phyloP scores from a whole-genome alignment of 2,113 vertebrate species.

The Menura novaehollandiae region DNA sequence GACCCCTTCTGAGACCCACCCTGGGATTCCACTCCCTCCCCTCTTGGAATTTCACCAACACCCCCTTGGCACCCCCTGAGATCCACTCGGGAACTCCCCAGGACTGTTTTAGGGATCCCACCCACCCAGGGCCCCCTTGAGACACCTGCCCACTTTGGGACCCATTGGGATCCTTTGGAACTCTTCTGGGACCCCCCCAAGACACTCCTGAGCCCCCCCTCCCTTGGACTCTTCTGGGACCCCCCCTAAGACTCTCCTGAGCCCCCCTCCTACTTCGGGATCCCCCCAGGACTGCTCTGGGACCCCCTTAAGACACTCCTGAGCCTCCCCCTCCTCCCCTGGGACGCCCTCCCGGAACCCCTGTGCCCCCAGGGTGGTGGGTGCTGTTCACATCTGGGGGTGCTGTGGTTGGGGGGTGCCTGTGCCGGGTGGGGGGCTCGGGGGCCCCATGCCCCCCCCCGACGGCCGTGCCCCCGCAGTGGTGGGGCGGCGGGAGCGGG shows the following conservation, averaged over 20 bases:
- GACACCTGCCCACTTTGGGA: neutral
- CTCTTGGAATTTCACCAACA: neutral
- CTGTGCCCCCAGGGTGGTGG: neutral
- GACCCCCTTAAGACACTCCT: neutral
- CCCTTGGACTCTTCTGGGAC: too few relatives aligned
- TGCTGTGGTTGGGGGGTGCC: neutral
- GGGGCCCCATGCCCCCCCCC: neutral
- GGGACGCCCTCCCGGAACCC: neutral
- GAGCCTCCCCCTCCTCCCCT: too few relatives aligned
- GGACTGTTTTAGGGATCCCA: neutral
- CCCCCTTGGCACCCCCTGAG: neutral
- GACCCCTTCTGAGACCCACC: neutral
- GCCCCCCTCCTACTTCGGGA: too few relatives aligned
- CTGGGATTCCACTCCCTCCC: neutral
- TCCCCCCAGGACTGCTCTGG: neutral
- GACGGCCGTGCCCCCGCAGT: neutral
- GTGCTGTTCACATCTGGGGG: neutral
- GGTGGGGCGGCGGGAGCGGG: neutral
- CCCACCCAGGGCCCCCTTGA: too few relatives aligned
- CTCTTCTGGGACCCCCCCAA: too few relatives aligned
- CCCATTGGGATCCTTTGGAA: too few relatives aligned
- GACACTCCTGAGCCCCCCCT: too few relatives aligned
- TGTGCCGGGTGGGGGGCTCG: neutral
- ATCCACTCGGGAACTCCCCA: neutral
- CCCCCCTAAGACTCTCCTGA: too few relatives aligned